phyloP scores from a whole-genome alignment of 2,888 invertebrate genomes.

The Pollenia griseotomentosa region DNA sequence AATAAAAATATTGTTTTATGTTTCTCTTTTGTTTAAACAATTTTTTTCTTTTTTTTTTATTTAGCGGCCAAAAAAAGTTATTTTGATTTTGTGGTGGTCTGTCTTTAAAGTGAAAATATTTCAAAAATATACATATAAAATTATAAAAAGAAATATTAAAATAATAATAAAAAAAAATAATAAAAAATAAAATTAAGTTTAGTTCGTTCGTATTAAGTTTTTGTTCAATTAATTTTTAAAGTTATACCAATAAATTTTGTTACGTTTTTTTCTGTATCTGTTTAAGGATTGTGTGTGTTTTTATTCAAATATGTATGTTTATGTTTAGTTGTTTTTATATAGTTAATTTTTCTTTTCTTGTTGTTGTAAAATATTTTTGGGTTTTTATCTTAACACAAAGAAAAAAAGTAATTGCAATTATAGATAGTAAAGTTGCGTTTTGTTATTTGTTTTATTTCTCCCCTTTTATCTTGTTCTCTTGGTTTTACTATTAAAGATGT shows the following conservation, averaged over 20 bases:
- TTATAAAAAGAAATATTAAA: slow-evolving; percentile 3
- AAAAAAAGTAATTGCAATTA: slow-evolving; percentile 73
- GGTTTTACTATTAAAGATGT: slow-evolving; percentile 69
- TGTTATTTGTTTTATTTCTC: slow-evolving; percentile 65
- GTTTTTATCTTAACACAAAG: slow-evolving; percentile 74
- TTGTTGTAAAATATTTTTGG: slow-evolving; percentile 69
- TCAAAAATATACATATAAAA: slow-evolving; percentile 37
- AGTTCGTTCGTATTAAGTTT: slow-evolving; percentile 57
- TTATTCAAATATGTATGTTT: slow-evolving; percentile 46
- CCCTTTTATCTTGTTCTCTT: slow-evolving; percentile 49
- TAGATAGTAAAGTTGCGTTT: slow-evolving; percentile 75
- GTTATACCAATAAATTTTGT: slow-evolving; percentile 66
- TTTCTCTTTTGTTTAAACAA: slow-evolving; percentile 2
- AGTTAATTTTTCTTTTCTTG: slow-evolving; percentile 24
- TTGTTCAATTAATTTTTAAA: slow-evolving; percentile 53
- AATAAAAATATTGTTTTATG: slow-evolving; percentile 32
- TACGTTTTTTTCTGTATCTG: slow-evolving; percentile 63
- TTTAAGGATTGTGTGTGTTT: slow-evolving; percentile 57
- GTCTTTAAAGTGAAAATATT: slow-evolving; percentile 35
- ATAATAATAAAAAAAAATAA: slow-evolving; percentile 33
- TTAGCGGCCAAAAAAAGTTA: slow-evolving; percentile 5
- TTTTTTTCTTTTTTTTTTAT: neutral
- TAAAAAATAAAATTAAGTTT: slow-evolving; percentile 45
- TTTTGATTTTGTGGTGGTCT: slow-evolving; percentile 12
- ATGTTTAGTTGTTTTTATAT: slow-evolving; percentile 35